Percentiles rank a stretch among this genome's conserved stretches.
Evolutionary conservation across 2,797 vertebrate species (phyloP).

Genomic region (Vireo griseus): DNA sequence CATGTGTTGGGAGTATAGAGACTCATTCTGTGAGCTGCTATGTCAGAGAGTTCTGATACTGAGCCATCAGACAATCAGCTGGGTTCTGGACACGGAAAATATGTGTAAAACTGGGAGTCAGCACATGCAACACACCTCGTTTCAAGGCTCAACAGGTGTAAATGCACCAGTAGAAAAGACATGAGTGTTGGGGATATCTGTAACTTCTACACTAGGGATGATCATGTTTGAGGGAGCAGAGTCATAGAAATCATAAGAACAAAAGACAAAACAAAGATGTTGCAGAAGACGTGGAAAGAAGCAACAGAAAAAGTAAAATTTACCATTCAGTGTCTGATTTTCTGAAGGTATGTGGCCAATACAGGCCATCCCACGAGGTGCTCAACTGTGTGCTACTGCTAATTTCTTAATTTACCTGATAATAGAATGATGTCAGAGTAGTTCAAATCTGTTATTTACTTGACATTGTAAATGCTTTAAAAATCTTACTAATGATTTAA

Average conservation of each 20-base stretch:
- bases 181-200: not conserved
- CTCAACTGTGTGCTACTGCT: not conserved
- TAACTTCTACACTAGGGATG: not conserved
- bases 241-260: not conserved
- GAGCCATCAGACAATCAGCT: not conserved
- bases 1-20: not conserved
- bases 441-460: not conserved
- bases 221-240: not conserved
- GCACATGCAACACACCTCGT: accelerated
- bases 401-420: not conserved
- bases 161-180: not conserved
- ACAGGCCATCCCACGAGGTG: not conserved
- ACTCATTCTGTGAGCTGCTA: not conserved
- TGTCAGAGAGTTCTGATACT: not conserved
- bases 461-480: not conserved
- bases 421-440: not conserved
- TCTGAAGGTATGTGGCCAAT: not conserved
- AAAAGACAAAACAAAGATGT: not conserved
- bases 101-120: accelerated
- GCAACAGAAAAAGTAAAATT: not conserved
- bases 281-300: not conserved
- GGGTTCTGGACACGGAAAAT: not conserved
- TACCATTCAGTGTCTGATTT: not conserved
- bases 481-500: not conserved
- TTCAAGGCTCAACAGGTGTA: not conserved